Evolutionary conservation across 2,113 vertebrate species (phyloP).

Genomic region (Upupa epops): DNA sequence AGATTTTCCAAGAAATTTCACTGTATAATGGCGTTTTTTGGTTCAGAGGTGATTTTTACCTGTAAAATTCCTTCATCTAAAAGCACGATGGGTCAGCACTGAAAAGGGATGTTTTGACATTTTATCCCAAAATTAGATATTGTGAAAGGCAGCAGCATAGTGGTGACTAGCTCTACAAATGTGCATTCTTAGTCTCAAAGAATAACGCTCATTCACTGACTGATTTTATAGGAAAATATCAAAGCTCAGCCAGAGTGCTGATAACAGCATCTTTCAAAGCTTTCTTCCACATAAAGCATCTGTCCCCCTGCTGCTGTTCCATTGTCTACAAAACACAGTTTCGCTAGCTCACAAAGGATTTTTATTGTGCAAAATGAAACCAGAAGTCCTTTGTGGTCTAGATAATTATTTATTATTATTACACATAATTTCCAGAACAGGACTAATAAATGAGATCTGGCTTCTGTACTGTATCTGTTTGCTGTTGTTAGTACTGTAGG

Average conservation of each 20-base stretch:
- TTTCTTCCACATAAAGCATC: constrained; percentile 23
- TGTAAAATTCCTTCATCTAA: background rate
- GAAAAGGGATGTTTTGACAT: background rate
- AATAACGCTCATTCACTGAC: background rate
- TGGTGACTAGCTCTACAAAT: background rate
- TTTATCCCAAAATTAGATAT: background rate
- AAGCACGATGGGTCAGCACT: background rate
- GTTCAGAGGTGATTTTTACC: background rate
- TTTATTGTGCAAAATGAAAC: constrained; percentile 7
- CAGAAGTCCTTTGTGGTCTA: constrained; percentile 8
- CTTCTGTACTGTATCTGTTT: background rate
- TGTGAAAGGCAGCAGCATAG: background rate
- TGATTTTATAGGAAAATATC: background rate
- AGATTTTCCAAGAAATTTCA: background rate
- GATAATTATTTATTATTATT: constrained; percentile 9
- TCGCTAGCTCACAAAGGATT: background rate
- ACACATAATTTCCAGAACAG: background rate
- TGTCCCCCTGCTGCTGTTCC: background rate
- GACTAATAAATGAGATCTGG: background rate
- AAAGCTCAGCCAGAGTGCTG: constrained; percentile 10
- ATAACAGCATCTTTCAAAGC: background rate
- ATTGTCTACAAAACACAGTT: background rate
- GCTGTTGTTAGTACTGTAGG: background rate
- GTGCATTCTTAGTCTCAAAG: background rate
- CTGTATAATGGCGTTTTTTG: background rate